phyloP scores from a whole-genome alignment of 2,888 invertebrate species.

The Pristionchus entomophagus region DNA sequence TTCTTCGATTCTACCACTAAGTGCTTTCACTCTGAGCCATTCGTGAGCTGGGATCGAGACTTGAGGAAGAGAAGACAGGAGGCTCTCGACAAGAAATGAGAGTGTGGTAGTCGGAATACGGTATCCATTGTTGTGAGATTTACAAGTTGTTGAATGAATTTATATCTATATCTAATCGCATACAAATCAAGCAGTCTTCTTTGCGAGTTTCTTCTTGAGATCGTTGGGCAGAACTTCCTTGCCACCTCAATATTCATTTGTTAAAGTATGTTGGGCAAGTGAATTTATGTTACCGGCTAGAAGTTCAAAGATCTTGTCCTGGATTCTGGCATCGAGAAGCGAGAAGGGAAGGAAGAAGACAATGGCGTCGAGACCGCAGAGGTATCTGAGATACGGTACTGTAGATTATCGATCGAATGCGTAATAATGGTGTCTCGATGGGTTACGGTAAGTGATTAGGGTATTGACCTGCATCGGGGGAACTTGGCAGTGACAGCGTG shows the following conservation, averaged over 20 bases:
- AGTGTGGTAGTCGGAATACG: slow-evolving; percentile 10
- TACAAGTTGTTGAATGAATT: slow-evolving; percentile 16
- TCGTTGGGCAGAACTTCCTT: slow-evolving; percentile 36
- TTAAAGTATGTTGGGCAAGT: background rate
- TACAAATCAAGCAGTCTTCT: background rate
- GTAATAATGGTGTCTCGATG: background rate
- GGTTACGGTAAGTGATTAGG: background rate
- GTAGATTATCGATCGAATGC: background rate
- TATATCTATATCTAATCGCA: background rate
- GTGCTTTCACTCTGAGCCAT: slow-evolving; percentile 68
- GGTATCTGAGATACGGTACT: slow-evolving; percentile 55
- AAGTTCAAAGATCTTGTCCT: slow-evolving; percentile 7
- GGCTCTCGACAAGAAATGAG: background rate
- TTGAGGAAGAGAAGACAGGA: slow-evolving; percentile 53
- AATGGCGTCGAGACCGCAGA: slow-evolving; percentile 68
- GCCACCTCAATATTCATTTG: background rate
- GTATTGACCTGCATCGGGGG: slow-evolving; percentile 42
- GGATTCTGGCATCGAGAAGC: slow-evolving; percentile 46
- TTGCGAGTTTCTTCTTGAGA: slow-evolving; percentile 35
- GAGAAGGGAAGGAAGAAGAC: slow-evolving; percentile 67
- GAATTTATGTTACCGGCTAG: background rate
- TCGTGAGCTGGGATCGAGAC: slow-evolving; percentile 67
- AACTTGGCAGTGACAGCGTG: slow-evolving; percentile 69
- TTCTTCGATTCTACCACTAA: slow-evolving; percentile 70
- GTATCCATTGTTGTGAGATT: slow-evolving; percentile 15